Conservation (phyloP, 2,113 vertebrate genomes). For the Nettapus auritus region DNA sequence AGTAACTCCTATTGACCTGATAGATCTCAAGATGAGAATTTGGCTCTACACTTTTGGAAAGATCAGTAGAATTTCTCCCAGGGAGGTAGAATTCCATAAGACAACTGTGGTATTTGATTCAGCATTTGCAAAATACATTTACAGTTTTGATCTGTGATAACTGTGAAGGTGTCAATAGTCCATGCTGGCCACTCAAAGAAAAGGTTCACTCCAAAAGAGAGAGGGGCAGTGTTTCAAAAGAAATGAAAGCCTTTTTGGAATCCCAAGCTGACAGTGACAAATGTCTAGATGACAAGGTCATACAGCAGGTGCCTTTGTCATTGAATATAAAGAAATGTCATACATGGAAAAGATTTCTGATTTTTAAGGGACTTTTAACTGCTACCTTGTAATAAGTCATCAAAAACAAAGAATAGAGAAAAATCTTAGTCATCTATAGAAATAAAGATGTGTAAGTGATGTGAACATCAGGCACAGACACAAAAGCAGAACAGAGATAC, state of each 20-base stretch:
- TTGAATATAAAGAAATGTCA: conserved; percentile 17
- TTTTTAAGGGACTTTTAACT: conserved; percentile 18
- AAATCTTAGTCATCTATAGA: not conserved
- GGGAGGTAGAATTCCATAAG: not conserved
- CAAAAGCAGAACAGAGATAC: not conserved
- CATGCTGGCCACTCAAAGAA: not conserved
- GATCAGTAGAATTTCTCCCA: not conserved
- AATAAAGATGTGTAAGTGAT: not conserved
- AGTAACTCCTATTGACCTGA: not conserved
- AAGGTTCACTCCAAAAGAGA: not conserved
- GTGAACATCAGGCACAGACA: not conserved
- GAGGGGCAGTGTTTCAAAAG: not conserved
- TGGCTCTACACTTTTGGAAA: not conserved
- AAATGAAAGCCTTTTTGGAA: not conserved
- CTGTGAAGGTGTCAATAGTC: not conserved
- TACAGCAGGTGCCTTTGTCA: not conserved
- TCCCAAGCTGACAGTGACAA: not conserved
- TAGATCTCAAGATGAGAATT: not conserved
- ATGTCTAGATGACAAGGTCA: conserved; percentile 26
- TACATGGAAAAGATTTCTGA: not conserved
- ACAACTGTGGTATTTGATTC: not conserved
- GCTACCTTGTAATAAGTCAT: not conserved
- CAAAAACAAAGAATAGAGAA: not conserved
- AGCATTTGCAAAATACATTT: not conserved
- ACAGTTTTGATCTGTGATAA: not conserved